Evolutionary conservation across 2,113 vertebrate genomes (phyloP), one percentile per base, ranked within the genome.

Genomic region (Noctilio leporinus): DNA sequence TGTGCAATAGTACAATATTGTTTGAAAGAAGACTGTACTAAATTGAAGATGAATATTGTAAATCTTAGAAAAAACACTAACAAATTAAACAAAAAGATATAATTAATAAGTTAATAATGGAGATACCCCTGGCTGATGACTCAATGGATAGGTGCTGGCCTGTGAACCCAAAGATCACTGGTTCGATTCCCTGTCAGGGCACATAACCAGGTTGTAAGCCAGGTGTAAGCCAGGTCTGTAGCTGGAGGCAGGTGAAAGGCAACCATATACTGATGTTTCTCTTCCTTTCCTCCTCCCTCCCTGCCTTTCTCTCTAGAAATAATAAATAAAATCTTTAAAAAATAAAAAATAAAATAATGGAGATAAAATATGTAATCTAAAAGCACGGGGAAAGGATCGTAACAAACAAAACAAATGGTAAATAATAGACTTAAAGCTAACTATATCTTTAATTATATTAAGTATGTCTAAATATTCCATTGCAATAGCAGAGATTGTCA

Each of bases 401-500:
- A 62, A 73, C 49, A 93, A 57, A 62, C 6, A 93, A 95, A 82
- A 95, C 49, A 77, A 91, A 77, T 22, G 73, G 73, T 14, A 84
- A 88, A 84, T 51, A 9, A n/a, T 78, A 95, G 62, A 40, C 64
- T 81, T 76, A 88, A 84, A 77, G 33, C 7, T 55, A 69, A 84
- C 8, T 19, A 26, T 62, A 72, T 75, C 55, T 65, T 78, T 75
- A 87, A 83, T 91, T 82, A 51, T 3, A 87, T 49, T 38, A 93
- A 87, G 26, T 72, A 26, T 73, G 30, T 77, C 40, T 92, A 38
- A 77, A 96, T n/a, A 55, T 28, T 30, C 10, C 33, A 55, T 57
- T 80, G 87, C 53, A 88, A 93, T 73, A 88, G 49, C 64, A 88
- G 81, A 93, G 70, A 45, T n/a, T n/a, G 20, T 72, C n/a, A 86